phyloP scores from a whole-genome alignment of 1,140 invertebrate genomes.

The Diorhabda carinulata region DNA sequence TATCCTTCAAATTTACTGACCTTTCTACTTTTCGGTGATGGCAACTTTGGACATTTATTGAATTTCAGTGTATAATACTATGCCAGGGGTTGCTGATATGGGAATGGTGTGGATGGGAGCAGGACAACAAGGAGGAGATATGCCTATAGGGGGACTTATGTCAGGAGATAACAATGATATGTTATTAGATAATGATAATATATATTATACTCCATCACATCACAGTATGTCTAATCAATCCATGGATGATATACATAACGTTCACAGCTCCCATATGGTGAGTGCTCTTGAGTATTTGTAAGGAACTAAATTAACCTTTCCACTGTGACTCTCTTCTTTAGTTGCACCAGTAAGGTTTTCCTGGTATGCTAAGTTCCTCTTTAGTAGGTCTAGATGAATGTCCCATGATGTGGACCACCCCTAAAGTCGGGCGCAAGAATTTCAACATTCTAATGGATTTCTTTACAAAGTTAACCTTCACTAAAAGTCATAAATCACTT shows the following conservation, averaged over 20 bases:
- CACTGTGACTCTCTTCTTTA: too few relatives aligned
- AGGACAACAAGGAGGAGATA: conserved; percentile 54
- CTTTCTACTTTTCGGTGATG: too few relatives aligned
- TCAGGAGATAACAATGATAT: conserved; percentile 40
- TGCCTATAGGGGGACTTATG: conserved; percentile 45
- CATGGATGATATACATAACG: conserved; percentile 56
- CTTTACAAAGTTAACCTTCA: too few relatives aligned
- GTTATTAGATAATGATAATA: conserved; percentile 56
- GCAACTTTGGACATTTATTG: neutral
- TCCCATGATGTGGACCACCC: too few relatives aligned
- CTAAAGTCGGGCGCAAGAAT: too few relatives aligned
- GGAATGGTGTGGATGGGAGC: conserved; percentile 73
- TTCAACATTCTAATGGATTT: too few relatives aligned
- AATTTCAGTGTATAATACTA: conserved; percentile 45
- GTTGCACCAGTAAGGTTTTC: too few relatives aligned
- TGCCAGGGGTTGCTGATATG: conserved; percentile 59
- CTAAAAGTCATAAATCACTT: too few relatives aligned
- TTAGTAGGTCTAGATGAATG: too few relatives aligned
- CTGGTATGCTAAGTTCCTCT: too few relatives aligned
- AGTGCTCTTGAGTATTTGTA: conserved; percentile 20
- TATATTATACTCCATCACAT: conserved; percentile 55
- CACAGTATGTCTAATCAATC: conserved; percentile 51
- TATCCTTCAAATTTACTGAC: too few relatives aligned
- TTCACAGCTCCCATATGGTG: conserved; percentile 55
- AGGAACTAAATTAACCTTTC: too few relatives aligned